Conservation (phyloP, 2,888 invertebrate species). For the Iphiclides podalirius region DNA sequence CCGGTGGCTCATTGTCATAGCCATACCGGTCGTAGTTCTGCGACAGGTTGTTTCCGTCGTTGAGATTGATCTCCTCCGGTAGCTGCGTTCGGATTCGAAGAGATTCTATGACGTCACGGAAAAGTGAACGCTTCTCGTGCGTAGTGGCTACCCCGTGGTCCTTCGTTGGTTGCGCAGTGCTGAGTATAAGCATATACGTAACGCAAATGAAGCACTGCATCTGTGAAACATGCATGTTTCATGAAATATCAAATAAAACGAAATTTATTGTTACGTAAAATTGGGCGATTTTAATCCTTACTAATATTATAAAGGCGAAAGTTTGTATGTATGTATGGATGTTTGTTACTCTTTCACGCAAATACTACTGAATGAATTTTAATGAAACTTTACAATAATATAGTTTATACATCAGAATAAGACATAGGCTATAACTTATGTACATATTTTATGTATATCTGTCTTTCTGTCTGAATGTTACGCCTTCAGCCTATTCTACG, state of each 20-base stretch:
- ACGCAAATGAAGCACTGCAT: slow-evolving; percentile 74
- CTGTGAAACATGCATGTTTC: no score
- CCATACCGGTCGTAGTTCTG: slow-evolving; percentile 52
- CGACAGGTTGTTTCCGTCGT: slow-evolving; percentile 59
- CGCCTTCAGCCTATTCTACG: no score
- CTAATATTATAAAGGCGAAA: no score
- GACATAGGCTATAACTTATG: no score
- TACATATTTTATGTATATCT: no score
- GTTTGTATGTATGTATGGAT: no score
- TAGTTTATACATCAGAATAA: no score
- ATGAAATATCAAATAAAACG: slow-evolving; percentile 21
- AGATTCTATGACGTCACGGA: slow-evolving; percentile 68
- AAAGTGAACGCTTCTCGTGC: slow-evolving; percentile 58
- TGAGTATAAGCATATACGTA: slow-evolving; percentile 61
- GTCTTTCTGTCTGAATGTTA: no score
- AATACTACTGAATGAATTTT: no score
- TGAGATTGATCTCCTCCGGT: slow-evolving; percentile 51
- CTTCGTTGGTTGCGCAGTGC: slow-evolving; percentile 52
- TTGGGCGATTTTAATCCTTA: no score
- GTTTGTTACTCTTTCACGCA: no score
- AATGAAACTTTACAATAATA: no score
- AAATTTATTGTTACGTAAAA: slow-evolving; percentile 26
- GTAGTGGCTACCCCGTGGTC: slow-evolving; percentile 39
- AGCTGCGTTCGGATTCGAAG: slow-evolving; percentile 56
- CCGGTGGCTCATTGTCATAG: slow-evolving; percentile 50